Percentiles rank a stretch among this genome's conserved stretches.
Evolutionary conservation across 2,888 invertebrate genomes (phyloP).

Genomic region (Osedax fenrisi): DNA sequence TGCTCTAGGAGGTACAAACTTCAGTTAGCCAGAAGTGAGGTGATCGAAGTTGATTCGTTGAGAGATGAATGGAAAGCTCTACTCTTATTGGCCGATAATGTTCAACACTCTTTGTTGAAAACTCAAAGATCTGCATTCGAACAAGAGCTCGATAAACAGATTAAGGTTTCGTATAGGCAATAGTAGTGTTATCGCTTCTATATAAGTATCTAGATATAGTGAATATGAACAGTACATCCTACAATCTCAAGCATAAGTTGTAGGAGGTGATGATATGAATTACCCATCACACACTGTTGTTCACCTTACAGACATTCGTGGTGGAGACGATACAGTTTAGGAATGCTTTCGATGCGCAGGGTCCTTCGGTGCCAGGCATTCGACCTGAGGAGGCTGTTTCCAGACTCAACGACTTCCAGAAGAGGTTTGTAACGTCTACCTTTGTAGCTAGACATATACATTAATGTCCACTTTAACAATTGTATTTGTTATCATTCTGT

Average conservation of each 20-base stretch:
- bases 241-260: too few species aligned
- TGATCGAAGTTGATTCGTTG: constrained; percentile 47
- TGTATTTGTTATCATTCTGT: too few species aligned
- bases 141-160: constrained; percentile 51
- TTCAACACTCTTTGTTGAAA: constrained; percentile 45
- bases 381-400: constrained; percentile 47
- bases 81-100: constrained; percentile 46
- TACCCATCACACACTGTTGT: background rate
- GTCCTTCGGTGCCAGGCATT: constrained; percentile 48
- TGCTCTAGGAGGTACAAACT: constrained; percentile 46
- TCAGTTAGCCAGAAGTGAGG: constrained; percentile 46
- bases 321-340: constrained; percentile 51
- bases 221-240: too few species aligned
- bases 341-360: constrained; percentile 50
- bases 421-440: too few species aligned
- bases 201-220: too few species aligned
- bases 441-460: too few species aligned
- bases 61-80: constrained; percentile 47
- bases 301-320: constrained; percentile 46
- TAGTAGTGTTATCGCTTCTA: too few species aligned
- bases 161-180: too few species aligned
- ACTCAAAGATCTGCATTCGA: constrained; percentile 48
- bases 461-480: too few species aligned
- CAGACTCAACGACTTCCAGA: constrained; percentile 48
- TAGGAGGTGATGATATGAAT: too few species aligned